Percentiles rank a stretch among this genome's conserved stretches.
Conservation (phyloP, 2,888 invertebrate genomes). For the Diarsia dahlii region DNA sequence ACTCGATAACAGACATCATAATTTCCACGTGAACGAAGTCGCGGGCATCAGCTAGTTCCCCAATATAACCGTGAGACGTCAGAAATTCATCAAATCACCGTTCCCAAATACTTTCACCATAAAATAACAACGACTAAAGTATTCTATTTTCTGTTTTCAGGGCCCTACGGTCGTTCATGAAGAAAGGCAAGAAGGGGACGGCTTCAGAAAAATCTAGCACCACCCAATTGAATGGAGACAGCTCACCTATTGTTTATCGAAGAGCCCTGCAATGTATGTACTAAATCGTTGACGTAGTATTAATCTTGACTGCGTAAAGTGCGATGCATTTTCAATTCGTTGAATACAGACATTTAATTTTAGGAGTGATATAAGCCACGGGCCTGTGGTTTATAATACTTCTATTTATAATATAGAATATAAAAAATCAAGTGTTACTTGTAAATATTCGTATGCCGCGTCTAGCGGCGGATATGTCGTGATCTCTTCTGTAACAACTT, state of each 20-base stretch:
- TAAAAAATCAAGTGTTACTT: too few species aligned
- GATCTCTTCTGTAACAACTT: too few species aligned
- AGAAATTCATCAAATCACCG: neutral
- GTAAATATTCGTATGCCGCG: too few species aligned
- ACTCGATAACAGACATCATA: too few species aligned
- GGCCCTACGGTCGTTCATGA: slow-evolving; percentile 88
- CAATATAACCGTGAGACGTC: too few species aligned
- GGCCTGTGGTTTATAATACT: too few species aligned
- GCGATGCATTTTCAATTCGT: neutral
- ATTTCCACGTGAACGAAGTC: too few species aligned
- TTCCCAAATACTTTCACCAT: slow-evolving; percentile 4
- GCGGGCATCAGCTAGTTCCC: too few species aligned
- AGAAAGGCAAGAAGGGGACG: slow-evolving; percentile 84
- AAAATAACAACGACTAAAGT: neutral
- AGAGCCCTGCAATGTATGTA: slow-evolving; percentile 86
- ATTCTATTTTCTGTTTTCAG: slow-evolving; percentile 74
- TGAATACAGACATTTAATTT: neutral
- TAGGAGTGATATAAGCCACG: too few species aligned
- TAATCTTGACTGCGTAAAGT: neutral
- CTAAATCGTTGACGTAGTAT: neutral
- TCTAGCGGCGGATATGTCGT: too few species aligned
- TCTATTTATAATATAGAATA: neutral
- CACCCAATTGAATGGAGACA: slow-evolving; percentile 79
- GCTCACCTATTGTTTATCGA: slow-evolving; percentile 85
- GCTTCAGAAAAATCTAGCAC: slow-evolving; percentile 69